Conservation (phyloP, 2,888 invertebrate species). For the Tanypteryx hageni region DNA sequence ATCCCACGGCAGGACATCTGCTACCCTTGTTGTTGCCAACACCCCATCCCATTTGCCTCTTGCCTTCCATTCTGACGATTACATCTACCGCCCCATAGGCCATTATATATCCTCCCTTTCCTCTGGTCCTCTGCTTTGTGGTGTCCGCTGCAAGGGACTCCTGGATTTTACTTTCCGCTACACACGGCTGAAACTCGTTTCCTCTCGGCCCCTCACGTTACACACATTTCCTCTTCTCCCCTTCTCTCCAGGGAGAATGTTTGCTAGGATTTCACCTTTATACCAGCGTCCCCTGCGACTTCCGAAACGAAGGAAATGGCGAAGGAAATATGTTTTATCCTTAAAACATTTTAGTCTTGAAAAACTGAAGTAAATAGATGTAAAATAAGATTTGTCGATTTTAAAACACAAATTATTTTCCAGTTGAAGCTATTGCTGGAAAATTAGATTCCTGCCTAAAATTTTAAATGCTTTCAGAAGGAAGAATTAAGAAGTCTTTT, state of each 20-base stretch:
- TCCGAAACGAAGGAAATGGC: too few species aligned
- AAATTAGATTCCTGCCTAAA: too few species aligned
- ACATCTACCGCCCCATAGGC: not conserved
- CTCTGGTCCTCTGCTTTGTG: not conserved
- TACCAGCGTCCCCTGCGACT: too few species aligned
- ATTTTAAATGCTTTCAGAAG: too few species aligned
- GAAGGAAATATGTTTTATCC: too few species aligned
- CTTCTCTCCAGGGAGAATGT: not conserved
- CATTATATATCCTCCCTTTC: not conserved
- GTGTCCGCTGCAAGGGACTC: not conserved
- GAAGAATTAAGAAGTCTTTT: too few species aligned
- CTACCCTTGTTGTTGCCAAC: not conserved
- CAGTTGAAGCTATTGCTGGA: too few species aligned
- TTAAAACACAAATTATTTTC: too few species aligned
- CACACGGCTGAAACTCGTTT: not conserved
- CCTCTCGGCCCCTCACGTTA: not conserved
- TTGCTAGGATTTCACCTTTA: not conserved
- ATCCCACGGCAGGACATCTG: conserved; percentile 35
- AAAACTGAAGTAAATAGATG: too few species aligned
- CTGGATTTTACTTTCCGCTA: not conserved
- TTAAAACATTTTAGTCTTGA: too few species aligned
- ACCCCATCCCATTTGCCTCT: not conserved
- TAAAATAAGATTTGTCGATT: too few species aligned
- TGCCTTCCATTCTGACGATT: conserved; percentile 4
- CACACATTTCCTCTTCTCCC: not conserved